Conservation (phyloP, 2,113 vertebrate species). For the Trogon melanurus region DNA sequence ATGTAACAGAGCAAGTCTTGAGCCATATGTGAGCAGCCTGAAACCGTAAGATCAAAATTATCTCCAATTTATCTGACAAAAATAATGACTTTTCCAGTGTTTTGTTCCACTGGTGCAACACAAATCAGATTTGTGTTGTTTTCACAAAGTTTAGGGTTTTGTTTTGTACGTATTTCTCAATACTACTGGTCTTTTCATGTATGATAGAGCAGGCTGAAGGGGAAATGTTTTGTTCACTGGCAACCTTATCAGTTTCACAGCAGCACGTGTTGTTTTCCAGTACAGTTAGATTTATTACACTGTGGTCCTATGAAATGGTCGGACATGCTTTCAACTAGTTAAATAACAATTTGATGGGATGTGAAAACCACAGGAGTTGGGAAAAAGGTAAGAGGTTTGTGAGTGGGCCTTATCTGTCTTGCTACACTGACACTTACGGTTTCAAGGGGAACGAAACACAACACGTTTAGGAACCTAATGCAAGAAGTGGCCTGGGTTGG, state of each 20-base stretch:
- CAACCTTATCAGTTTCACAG: background rate
- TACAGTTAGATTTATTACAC: background rate
- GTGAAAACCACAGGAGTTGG: constrained; percentile 17
- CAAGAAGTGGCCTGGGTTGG: background rate
- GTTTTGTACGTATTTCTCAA: background rate
- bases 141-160: background rate
- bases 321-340: background rate
- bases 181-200: background rate
- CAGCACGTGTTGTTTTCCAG: background rate
- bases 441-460: background rate
- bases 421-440: background rate
- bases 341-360: constrained; percentile 3
- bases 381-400: background rate
- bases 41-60: background rate
- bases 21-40: background rate
- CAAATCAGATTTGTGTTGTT: background rate
- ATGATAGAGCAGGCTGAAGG: background rate
- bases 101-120: background rate
- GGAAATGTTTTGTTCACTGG: background rate
- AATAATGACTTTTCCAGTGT: background rate
- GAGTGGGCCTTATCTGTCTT: background rate
- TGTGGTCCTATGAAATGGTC: background rate
- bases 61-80: background rate
- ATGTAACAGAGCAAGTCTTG: background rate
- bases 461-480: background rate